A percentile compares a stretch with the other conserved stretches of the same genome.
Conservation (phyloP, 2,888 invertebrate species). For the Pharmacophagus antenor region DNA sequence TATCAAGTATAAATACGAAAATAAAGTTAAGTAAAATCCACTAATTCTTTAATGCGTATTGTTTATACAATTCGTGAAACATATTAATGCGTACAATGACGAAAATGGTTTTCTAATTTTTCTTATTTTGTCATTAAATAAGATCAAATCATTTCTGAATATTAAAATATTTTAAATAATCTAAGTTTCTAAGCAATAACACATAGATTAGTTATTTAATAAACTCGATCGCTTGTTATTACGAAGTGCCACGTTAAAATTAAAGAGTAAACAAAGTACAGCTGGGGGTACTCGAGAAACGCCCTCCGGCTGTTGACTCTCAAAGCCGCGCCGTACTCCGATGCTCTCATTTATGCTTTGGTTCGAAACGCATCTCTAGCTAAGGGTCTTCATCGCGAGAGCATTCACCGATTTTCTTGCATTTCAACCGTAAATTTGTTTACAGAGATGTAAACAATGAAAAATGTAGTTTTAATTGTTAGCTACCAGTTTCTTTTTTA, state of each 20-base stretch:
- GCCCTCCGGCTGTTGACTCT: slow-evolving; percentile 22
- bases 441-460: background rate
- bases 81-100: no score
- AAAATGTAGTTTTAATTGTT: background rate
- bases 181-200: no score
- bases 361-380: slow-evolving; percentile 23
- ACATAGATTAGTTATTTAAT: no score
- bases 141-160: no score
- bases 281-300: slow-evolving; percentile 6
- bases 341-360: slow-evolving; percentile 26
- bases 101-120: no score
- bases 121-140: no score
- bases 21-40: no score
- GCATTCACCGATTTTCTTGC: slow-evolving; percentile 16
- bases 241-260: slow-evolving; percentile 12
- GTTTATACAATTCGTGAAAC: no score
- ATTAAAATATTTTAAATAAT: no score
- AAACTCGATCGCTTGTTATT: slow-evolving; percentile 9
- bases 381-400: slow-evolving; percentile 18
- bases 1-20: no score
- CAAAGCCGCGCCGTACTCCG: slow-evolving; percentile 10
- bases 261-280: slow-evolving; percentile 16
- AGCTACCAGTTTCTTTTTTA: background rate
- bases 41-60: no score
- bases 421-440: slow-evolving; percentile 2